Conservation (phyloP, 2,888 invertebrate species). For the Dichetophora obliterata region DNA sequence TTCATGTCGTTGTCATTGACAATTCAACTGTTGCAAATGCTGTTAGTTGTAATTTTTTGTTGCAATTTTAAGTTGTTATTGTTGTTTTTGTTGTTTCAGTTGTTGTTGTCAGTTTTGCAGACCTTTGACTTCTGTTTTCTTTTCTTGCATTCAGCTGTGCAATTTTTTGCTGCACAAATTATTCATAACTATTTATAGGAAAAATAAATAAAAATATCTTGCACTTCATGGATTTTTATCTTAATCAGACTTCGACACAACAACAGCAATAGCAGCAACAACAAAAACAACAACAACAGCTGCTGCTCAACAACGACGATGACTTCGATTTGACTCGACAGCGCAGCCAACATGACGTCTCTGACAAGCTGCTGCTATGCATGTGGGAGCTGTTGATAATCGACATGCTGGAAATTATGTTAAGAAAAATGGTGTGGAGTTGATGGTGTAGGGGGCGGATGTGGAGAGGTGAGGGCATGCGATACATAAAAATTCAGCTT, state of each 20-base stretch:
- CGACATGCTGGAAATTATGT: conserved; percentile 12
- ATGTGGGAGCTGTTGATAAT: conserved; percentile 11
- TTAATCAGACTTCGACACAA: not conserved
- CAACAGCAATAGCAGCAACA: not conserved
- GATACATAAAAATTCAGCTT: no score
- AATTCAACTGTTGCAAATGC: conserved; percentile 20
- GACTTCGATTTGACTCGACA: not conserved
- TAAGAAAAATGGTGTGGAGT: not conserved
- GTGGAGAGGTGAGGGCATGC: not conserved
- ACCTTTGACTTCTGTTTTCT: conserved; percentile 7
- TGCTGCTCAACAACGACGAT: not conserved
- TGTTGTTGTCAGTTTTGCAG: not conserved
- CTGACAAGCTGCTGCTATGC: not conserved
- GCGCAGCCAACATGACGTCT: conserved; percentile 7
- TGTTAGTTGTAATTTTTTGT: not conserved
- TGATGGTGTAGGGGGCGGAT: not conserved
- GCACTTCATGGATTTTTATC: no score
- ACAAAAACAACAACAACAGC: not conserved
- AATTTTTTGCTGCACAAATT: not conserved
- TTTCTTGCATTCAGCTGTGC: not conserved
- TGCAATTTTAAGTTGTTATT: not conserved
- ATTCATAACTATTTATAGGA: not conserved
- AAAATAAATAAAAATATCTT: no score
- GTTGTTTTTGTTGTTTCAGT: not conserved
- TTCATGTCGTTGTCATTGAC: not conserved